These are phyloP conservation scores for Falco novaeseelandiae DNA, from an alignment of 2,797 vertebrate species.

Conservation along the genomic window DNA sequence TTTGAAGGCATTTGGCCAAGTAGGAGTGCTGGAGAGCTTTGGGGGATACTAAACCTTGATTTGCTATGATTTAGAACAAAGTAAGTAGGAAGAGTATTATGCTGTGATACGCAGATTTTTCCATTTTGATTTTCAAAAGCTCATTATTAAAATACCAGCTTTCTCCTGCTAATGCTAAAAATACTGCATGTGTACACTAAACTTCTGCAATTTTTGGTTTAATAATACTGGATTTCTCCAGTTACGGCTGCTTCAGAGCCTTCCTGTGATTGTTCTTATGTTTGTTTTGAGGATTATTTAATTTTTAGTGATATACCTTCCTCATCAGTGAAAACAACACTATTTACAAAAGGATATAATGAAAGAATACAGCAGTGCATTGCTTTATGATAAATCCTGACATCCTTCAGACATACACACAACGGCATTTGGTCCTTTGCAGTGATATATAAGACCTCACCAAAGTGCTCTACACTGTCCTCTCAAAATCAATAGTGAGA, in stretches of 20 bases:
- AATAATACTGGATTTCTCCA: not conserved
- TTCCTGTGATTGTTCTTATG: not conserved
- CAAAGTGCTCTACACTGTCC: slow-evolving; percentile 24
- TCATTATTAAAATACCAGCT: not conserved
- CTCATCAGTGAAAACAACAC: slow-evolving; percentile 33
- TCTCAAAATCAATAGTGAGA: slow-evolving; percentile 42
- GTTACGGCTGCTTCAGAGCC: not conserved
- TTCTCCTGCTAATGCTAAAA: not conserved
- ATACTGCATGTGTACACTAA: not conserved
- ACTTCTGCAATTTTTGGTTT: not conserved
- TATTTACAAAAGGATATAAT: slow-evolving; percentile 48
- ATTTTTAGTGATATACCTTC: slow-evolving; percentile 39
- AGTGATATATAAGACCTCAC: slow-evolving; percentile 30
- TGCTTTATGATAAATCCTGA: slow-evolving; percentile 28
- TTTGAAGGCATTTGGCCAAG: not conserved
- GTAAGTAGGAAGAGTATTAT: not conserved
- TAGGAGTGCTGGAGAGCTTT: not conserved
- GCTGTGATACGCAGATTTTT: slow-evolving; percentile 15
- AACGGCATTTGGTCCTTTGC: not conserved
- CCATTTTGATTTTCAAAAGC: slow-evolving; percentile 5
- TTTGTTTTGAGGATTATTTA: slow-evolving; percentile 41
- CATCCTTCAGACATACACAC: not conserved
- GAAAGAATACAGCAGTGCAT: not conserved
- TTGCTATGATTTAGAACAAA: slow-evolving; percentile 25
- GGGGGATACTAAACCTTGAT: not conserved